These are phyloP conservation scores for Poicephalus meyeri DNA, from an alignment of 2,113 vertebrate species.

Conservation along the genomic window DNA sequence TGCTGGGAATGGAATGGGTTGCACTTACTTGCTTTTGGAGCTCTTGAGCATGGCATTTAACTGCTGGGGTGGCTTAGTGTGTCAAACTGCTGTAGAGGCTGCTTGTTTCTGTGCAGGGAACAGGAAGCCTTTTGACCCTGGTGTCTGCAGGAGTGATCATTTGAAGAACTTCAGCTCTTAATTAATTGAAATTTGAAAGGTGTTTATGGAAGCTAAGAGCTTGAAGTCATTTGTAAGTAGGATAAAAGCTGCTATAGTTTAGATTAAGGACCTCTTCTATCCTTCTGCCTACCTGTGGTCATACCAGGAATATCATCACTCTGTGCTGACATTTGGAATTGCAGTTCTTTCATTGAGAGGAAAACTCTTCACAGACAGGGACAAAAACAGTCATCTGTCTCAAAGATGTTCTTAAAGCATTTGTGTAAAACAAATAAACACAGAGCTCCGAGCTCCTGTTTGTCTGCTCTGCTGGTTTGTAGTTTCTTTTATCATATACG, in stretches of 20 bases:
- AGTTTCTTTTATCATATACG: background rate
- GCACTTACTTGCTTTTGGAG: accelerated
- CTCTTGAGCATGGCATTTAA: accelerated
- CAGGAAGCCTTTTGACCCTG: background rate
- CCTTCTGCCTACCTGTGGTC: background rate
- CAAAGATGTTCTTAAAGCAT: background rate
- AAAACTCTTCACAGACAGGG: background rate
- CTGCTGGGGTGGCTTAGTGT: background rate
- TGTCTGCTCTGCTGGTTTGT: background rate
- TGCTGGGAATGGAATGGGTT: background rate
- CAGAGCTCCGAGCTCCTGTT: background rate
- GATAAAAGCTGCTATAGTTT: background rate
- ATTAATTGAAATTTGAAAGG: background rate
- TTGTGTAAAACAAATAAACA: background rate
- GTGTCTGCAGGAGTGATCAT: background rate
- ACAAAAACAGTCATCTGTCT: background rate
- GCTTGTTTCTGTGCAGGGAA: background rate
- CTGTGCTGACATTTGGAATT: background rate
- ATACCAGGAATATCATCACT: background rate
- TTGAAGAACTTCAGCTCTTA: background rate
- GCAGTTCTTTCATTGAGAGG: background rate
- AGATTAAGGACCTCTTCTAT: background rate
- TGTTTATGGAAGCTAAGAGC: background rate
- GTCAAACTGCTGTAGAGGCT: background rate
- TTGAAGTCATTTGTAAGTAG: background rate